Evolutionary conservation across 2,888 invertebrate species (phyloP).

Genomic region (Allacma fusca): DNA sequence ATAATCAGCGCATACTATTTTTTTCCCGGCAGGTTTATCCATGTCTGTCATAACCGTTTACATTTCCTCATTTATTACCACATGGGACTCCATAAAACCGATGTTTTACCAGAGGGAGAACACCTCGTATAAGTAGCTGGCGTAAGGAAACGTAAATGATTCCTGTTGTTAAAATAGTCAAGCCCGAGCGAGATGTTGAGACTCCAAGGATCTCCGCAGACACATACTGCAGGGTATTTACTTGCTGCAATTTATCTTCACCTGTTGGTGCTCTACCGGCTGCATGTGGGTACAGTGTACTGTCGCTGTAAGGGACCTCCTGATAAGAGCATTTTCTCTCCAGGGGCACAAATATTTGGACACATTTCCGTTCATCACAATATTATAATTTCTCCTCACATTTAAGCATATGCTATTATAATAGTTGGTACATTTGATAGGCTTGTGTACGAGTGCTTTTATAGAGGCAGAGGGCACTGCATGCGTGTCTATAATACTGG

Average conservation of each 20-base stretch:
- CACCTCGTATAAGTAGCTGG: background rate
- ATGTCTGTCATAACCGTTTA: conserved; percentile 16
- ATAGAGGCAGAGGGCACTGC: too few species aligned
- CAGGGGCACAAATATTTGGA: too few species aligned
- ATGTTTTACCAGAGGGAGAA: conserved; percentile 5
- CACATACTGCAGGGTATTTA: background rate
- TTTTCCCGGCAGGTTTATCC: background rate
- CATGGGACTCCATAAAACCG: conserved; percentile 7
- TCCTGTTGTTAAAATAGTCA: background rate
- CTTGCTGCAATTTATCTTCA: background rate
- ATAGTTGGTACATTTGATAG: too few species aligned
- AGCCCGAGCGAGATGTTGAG: background rate
- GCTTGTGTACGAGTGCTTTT: too few species aligned
- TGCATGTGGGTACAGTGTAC: too few species aligned
- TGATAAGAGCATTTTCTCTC: too few species aligned
- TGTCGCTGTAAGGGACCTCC: too few species aligned
- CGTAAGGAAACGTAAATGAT: background rate
- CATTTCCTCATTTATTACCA: background rate
- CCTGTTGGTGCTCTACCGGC: background rate
- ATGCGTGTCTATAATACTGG: too few species aligned
- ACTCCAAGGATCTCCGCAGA: background rate
- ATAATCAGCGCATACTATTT: conserved; percentile 5
- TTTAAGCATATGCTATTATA: too few species aligned
- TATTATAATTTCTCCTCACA: too few species aligned
- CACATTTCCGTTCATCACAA: too few species aligned